phyloP scores from a whole-genome alignment of 2,888 invertebrate species.

The Noctua pronuba region DNA sequence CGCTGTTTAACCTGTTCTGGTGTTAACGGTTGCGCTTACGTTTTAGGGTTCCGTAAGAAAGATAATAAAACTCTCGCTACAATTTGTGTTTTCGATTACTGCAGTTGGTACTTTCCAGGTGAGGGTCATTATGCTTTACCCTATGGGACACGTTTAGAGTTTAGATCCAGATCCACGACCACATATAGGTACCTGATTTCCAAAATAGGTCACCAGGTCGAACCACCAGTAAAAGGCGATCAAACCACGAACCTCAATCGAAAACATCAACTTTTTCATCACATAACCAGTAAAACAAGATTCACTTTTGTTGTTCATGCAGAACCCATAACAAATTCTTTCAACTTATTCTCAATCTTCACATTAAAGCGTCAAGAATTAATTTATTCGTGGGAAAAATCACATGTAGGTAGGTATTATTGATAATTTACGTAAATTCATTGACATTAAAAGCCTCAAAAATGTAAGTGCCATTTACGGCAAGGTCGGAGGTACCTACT shows the following conservation, averaged over 20 bases:
- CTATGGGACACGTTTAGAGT: background rate
- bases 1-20: conserved; percentile 60
- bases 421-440: conserved; percentile 43
- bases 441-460: conserved; percentile 50
- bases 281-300: background rate
- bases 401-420: conserved; percentile 29
- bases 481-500: conserved; percentile 49
- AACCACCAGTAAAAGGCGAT: background rate
- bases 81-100: background rate
- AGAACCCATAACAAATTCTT: conserved; percentile 26
- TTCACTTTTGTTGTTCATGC: conserved; percentile 3
- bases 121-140: background rate
- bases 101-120: background rate
- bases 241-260: background rate
- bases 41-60: conserved; percentile 41
- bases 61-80: background rate
- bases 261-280: background rate
- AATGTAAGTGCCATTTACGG: conserved; percentile 38
- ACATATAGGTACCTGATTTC: background rate
- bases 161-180: background rate
- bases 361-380: background rate
- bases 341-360: conserved; percentile 10
- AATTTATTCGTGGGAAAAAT: conserved; percentile 48
- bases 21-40: conserved; percentile 48
- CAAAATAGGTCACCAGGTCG: background rate